Base-by-base conservation (phyloP, 2,888 invertebrate genomes). In the Papilio elwesi region DNA sequence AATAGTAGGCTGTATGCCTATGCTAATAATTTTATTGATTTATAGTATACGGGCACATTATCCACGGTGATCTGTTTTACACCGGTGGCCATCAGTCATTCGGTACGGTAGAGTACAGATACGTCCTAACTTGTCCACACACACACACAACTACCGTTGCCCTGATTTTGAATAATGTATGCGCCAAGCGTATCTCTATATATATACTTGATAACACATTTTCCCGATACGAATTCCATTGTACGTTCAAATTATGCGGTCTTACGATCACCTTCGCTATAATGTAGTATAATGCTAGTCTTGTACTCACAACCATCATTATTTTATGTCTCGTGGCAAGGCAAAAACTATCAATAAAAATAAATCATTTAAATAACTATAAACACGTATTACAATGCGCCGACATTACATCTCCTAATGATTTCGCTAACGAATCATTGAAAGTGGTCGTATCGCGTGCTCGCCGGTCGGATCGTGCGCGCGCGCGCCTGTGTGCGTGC, bases 321-420 rank as follows among this genome's bases (percentile, higher is more conserved):
- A 93, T 91, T 93, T 92, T 92, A 91, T 91, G 93, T 93, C 93
- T 91, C 80, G 89, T 90, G 92, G 89, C 93, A 92, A 93, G 92
- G 92, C 93, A 87, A 93, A 92, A 92, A 93, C 93, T 91, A 93
- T 93, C 92, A 93, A 93, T 93, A 93, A 93, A 93, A 93, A 93
- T 93, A 93, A 92, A 93, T 93, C 93, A 93, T 93, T 93, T 93
- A 92, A 93, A 93, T 93, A 92, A 92, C 91, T 90, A 92, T 93
- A 93, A 93, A 93, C 93, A 91, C 90, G 90, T 89, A 91, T 88
- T 91, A 93, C 93, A 93, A 92, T 92, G 89, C 90, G 87, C 88
- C 90, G 88, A 88, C 90, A 93, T 92, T 93, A 92, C 92, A 92
- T 93, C 92, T 92, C 89, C 91, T 93, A 93, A 93, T 93, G 93